Base-by-base conservation (phyloP, 2,113 vertebrate genomes). In the Columba livia region DNA sequence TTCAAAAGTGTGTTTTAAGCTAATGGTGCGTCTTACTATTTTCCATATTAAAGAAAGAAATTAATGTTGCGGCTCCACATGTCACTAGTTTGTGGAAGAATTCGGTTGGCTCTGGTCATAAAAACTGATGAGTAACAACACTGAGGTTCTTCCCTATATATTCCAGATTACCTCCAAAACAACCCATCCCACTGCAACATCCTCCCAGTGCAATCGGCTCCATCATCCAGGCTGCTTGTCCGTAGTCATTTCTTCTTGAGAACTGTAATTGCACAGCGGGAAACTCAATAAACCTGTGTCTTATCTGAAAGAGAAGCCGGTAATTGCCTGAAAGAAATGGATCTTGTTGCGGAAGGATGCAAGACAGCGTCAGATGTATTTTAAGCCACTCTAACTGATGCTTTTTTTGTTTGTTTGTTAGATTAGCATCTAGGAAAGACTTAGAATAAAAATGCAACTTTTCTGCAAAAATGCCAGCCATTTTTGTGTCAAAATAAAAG, bases 251-350 rank as follows among this genome's bases (percentile, higher is more conserved):
- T 79, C n/a, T 17, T 73, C 84, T 36, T 20, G 15, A 90, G 86
- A 85, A 70, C 88, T 57, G 84, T 42, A 94, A 95, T 71, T 91
- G 88, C 85, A 62, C 80, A 85, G 88, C 42, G 42, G 88, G 86
- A 89, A 96, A 80, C 94, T 95, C 93, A 94, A 95, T 93, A 92
- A 97, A 89, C 40, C 73, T 81, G 2, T 31, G 56, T 77, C 95
- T 96, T 71, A 92, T 79, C 92, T 89, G 94, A 81, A 87, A 91
- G 79, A 89, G 80, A 79, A 62, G 66, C 54, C 2, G 2, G 86
- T 93, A 96, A 96, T 87, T 92, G 95, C 92, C 86, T 51, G 50
- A 77, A 91, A 92, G 94, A 75, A 96, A 96, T 64, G 69, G 69
- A 90, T 88, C 69, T 84, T 67, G 32, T 23, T 78, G 79, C 1